Evolutionary conservation across 2,888 invertebrate species (phyloP), one percentile per base, ranked within the genome.

Genomic region (Lithosia quadra): DNA sequence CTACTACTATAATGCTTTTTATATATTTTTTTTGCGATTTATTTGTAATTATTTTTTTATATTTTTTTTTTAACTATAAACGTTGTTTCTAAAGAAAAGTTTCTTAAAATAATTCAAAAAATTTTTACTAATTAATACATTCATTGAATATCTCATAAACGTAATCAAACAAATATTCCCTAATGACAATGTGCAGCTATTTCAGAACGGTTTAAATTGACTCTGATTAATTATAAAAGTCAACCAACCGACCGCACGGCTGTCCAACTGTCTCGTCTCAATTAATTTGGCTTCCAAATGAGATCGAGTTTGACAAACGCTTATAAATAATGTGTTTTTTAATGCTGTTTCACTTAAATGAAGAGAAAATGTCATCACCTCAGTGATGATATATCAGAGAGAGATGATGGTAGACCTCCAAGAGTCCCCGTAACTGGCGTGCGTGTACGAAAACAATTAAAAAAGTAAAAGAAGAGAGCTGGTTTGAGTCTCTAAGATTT

Each of bases 191-290:
- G 39, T 49, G 49, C 28, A 49, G 28, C 28, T 58, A 58, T 58
- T 65, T 58, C n/a, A 65, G 65, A 24, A 57, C 57, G 33, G 56
- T 65, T 58, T 36, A 36, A 56, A 65, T 43, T 43, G 57, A 57
- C 58, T 65, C 57, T 58, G 58, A 65, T 65, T 65, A 64, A 64
- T 64, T 63, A 33, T 28, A 28, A 28, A 65, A 43, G 43, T 53
- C 62, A 43, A 49, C n/a, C 28, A n/a, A 28, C 34, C 33, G 49
- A 63, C 63, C 53, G 63, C 61, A 1, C 53, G 33, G 8, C 21
- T 34, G 53, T 49, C 53, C 33, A 22, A 39, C 55, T 64, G 56
- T 56, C 63, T 21, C 36, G 63, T 64, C 63, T 64, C 39, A 56
- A 64, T 64, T 64, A 64, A 33, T 64, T 62, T 55, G 34, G 63